These are phyloP conservation scores for Malacoraja senta DNA, from an alignment of 2,797 vertebrate species.

Conservation along the genomic window DNA sequence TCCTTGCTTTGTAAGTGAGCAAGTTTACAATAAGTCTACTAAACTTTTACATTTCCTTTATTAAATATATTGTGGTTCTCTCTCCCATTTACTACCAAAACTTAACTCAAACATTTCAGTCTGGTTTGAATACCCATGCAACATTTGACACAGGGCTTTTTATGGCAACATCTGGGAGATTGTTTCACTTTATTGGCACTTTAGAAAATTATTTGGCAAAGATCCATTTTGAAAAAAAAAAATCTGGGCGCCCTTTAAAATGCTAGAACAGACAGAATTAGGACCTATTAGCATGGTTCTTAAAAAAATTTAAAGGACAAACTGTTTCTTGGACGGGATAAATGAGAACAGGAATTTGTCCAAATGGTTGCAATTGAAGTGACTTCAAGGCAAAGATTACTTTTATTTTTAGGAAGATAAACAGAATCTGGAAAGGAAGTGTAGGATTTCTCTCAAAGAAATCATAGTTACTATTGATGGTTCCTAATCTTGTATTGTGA, in stretches of 20 bases:
- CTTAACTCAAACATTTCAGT: conserved; percentile 23
- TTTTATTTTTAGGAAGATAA: background rate
- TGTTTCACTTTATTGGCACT: conserved; percentile 30
- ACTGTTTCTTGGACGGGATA: background rate
- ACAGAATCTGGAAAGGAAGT: background rate
- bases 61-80: background rate
- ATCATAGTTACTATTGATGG: background rate
- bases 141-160: conserved; percentile 5
- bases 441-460: background rate
- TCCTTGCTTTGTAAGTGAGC: background rate
- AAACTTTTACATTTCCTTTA: conserved; percentile 31
- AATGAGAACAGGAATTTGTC: background rate
- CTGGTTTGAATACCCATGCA: conserved; percentile 32
- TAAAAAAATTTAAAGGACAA: background rate
- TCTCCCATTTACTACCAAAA: conserved; percentile 20
- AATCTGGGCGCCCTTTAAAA: conserved; percentile 30
- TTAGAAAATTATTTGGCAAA: conserved; percentile 36
- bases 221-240: background rate
- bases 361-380: background rate
- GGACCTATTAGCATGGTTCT: background rate
- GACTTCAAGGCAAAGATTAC: background rate
- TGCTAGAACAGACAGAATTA: background rate
- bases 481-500: background rate
- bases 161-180: conserved; percentile 35
- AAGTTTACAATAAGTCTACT: conserved; percentile 10